These are phyloP conservation scores for Bettongia penicillata DNA, from an alignment of 2,113 vertebrate genomes.

Conservation along the genomic window DNA sequence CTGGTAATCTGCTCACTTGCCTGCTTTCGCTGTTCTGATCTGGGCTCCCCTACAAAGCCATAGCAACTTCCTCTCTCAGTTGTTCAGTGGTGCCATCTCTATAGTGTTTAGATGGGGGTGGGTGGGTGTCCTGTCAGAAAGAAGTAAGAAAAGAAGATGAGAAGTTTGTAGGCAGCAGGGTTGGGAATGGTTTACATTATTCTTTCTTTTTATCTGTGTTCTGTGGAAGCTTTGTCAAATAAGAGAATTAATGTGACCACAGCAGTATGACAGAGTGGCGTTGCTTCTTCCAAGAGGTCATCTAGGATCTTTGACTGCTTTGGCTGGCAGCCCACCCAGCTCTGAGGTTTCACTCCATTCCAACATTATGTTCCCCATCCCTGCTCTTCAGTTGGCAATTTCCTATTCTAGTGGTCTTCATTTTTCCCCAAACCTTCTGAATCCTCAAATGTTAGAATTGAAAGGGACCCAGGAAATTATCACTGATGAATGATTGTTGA, in stretches of 20 bases:
- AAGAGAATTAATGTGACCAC: not conserved
- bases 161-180: not conserved
- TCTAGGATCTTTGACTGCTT: not conserved
- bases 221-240: not conserved
- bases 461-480: not conserved
- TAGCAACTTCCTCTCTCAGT: not conserved
- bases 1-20: not conserved
- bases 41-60: not conserved
- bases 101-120: not conserved
- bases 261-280: not conserved
- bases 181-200: not conserved
- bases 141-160: not conserved
- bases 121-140: not conserved
- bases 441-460: not conserved
- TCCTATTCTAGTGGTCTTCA: not conserved
- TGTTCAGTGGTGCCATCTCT: not conserved
- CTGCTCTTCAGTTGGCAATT: not conserved
- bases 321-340: not conserved
- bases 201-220: not conserved
- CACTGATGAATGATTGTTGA: not conserved
- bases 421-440: not conserved
- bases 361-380: not conserved
- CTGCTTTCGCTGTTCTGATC: not conserved
- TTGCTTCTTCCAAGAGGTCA: not conserved
- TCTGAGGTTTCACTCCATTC: not conserved